Evolutionary conservation across 2,797 vertebrate genomes (phyloP), one percentile per base, ranked within the genome.

Genomic region (Apogon hyalosoma): DNA sequence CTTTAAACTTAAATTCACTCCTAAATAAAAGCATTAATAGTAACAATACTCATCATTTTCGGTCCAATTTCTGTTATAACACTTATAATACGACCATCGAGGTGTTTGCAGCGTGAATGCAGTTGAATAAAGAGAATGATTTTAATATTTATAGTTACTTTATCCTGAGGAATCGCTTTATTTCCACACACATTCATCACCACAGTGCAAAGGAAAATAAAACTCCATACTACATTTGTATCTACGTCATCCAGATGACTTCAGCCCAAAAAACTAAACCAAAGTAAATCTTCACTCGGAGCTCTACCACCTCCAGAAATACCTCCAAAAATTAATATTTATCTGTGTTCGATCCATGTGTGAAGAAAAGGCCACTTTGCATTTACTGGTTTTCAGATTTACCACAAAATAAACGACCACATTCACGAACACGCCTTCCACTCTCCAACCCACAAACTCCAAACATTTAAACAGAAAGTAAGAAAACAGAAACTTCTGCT

Each of bases 351-450:
- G 19, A 69, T 68, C 61, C 36, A 33, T 50, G 52, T 0, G 18
- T 73, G 40, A 51, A 33, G 47, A 64, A 65, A 89, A 92, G 88
- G 87, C 69, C 85, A 86, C 85, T 74, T 74, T 64, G 63, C 31
- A 31, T 63, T 60, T 36, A 43, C 18, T 24, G 21, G 18, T 48
- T 16, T 28, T 36, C 13, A 14, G 6, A 21, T 15, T 24, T 42
- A 4, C 40, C 58, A 48, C 12, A 33, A 65, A 66, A 11, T 33
- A 2, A 64, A 53, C 19, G 19, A 8, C 2, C 16, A 60, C 52
- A 41, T 48, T 28, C 14, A 56, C 47, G 16, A 24, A n/a, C 21
- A 4, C 21, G 21, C 21, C 21, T 24, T 24, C 21, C 39, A 40
- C 40, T 12, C 40, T 41, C 2, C 40, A 13, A 14, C 40, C 13